A percentile compares a stretch with the other conserved stretches of the same genome.
These are phyloP conservation scores for Brotogeris chrysoptera DNA, from an alignment of 2,797 vertebrate species.

Conservation along the genomic window DNA sequence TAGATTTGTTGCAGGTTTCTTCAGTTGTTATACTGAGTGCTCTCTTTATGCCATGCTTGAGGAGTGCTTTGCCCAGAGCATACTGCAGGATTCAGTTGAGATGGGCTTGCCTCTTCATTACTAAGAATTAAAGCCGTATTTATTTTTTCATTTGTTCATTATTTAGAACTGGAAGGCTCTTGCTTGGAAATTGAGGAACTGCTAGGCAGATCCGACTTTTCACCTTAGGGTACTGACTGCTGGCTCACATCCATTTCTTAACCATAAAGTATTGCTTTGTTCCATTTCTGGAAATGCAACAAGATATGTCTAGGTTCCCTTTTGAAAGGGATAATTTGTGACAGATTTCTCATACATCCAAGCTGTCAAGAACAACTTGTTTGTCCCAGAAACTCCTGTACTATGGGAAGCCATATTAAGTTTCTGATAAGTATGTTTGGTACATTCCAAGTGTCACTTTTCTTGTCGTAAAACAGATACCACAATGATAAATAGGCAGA, in stretches of 20 bases:
- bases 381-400: conserved; percentile 48
- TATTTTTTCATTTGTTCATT: conserved; percentile 19
- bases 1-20: conserved; percentile 32
- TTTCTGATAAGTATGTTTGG: conserved; percentile 40
- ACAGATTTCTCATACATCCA: conserved; percentile 52
- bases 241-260: conserved; percentile 64
- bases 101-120: not conserved
- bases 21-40: not conserved
- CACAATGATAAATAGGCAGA: conserved; percentile 3
- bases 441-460: conserved; percentile 30
- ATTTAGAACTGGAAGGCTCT: not conserved
- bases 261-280: conserved; percentile 73
- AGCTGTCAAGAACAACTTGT: conserved; percentile 57
- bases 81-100: not conserved
- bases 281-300: conserved; percentile 67
- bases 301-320: conserved; percentile 60
- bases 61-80: not conserved
- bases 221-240: conserved; percentile 67
- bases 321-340: conserved; percentile 72
- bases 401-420: conserved; percentile 31
- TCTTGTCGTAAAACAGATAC: conserved; percentile 3
- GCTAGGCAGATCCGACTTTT: conserved; percentile 59
- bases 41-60: not conserved
- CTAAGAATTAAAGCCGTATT: not conserved
- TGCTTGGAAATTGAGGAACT: conserved; percentile 47